Evolutionary conservation across 2,113 vertebrate genomes (phyloP).

Genomic region (Tichodroma muraria): DNA sequence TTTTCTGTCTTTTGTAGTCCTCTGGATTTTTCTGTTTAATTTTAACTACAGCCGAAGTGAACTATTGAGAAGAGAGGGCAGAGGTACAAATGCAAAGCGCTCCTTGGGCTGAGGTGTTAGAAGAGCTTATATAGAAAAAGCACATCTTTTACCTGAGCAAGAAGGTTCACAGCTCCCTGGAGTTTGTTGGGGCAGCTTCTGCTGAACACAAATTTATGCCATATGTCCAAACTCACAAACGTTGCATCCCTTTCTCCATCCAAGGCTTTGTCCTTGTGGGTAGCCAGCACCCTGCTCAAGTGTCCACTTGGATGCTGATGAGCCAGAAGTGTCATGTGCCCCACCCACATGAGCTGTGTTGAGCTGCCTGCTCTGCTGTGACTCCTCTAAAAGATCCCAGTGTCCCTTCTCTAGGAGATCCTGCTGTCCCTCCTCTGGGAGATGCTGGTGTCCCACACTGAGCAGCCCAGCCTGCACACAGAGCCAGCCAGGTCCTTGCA

Average conservation of each 20-base stretch:
- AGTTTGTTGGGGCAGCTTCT: background rate
- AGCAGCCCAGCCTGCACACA: background rate
- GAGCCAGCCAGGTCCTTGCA: background rate
- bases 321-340: background rate
- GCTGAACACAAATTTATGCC: background rate
- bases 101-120: background rate
- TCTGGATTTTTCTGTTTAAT: background rate
- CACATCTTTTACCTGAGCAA: background rate
- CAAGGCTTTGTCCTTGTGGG: background rate
- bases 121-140: background rate
- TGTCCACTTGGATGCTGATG: background rate
- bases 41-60: background rate
- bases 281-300: background rate
- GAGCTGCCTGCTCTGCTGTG: background rate
- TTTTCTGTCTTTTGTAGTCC: background rate
- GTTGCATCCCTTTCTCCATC: background rate
- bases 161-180: background rate
- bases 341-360: rapidly evolving
- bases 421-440: background rate
- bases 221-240: background rate
- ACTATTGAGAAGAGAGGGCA: background rate
- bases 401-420: background rate
- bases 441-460: background rate
- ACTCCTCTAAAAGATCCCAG: background rate
- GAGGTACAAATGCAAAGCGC: background rate